Evolutionary conservation across 2,113 vertebrate genomes (phyloP), one percentile per base, ranked within the genome.

Genomic region (Peucedramus taeniatus): DNA sequence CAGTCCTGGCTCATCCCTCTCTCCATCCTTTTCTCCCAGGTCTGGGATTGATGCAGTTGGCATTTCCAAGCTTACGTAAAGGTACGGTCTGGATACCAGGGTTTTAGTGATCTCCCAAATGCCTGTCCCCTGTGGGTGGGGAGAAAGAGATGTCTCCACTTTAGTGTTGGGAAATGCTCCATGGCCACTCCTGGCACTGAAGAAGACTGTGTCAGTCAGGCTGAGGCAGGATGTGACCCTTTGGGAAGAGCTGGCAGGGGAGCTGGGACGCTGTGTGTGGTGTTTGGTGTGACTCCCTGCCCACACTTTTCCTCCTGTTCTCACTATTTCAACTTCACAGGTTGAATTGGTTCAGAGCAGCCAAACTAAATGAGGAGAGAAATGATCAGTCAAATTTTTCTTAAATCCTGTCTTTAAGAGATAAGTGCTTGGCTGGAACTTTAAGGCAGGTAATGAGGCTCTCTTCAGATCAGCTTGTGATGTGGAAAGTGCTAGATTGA

Each of bases 381-480:
- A 97, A 96, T 95, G 95, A 97, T 97, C 97, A 97, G 95, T 97
- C 96, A 96, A 96, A 97, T 96, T 96, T 97, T 97, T 94, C 96
- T 96, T 94, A 97, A 96, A 94, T 90, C 93, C 78, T 70, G 87
- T 94, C 95, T 97, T 96, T 95, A 94, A 94, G 96, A 96, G 95
- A 94, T 96, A 96, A 96, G 94, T 97, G 95, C 93, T 94, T 91
- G 94, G 97, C 94, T 97, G 91, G 91, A 92, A 96, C 94, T 95
- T 95, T 87, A 89, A 96, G 94, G 96, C 93, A 84, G 95, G 96
- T 97, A 97, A 98, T 97, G 97, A 98, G 92, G 97, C 97, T 97
- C 92, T 93, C 93, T 66, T 94, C 94, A 96, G 95, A 95, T 97
- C 85, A 92, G 91, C 91, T 94, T 95, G 72, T 97, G 94, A 95